Evolutionary conservation across 1,140 invertebrate species (phyloP).

Genomic region (Pantala flavescens): DNA sequence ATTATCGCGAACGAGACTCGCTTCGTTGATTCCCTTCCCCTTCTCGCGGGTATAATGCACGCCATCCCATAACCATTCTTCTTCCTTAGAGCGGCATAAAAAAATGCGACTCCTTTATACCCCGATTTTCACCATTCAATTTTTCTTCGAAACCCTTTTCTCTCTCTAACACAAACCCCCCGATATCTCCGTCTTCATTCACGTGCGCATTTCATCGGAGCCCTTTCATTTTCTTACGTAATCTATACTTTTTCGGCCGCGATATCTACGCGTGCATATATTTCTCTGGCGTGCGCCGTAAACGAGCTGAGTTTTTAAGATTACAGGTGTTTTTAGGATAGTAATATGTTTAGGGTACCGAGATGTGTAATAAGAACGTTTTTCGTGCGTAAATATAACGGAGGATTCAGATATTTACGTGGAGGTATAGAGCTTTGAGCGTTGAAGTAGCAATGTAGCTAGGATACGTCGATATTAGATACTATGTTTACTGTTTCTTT

Average conservation of each 20-base stretch:
- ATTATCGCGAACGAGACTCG: slow-evolving; percentile 41
- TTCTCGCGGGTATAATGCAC: slow-evolving; percentile 18
- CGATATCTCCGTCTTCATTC: background rate
- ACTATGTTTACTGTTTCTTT: too few species aligned
- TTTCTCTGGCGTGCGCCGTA: background rate
- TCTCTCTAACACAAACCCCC: background rate
- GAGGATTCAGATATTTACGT: too few species aligned
- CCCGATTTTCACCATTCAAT: background rate
- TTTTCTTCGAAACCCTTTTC: background rate
- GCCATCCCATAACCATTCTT: slow-evolving; percentile 5
- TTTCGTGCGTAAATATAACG: too few species aligned
- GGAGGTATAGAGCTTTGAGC: too few species aligned
- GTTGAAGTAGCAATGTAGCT: too few species aligned
- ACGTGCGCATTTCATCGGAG: background rate
- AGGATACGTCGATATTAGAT: too few species aligned
- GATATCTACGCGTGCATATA: background rate
- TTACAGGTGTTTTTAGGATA: too few species aligned
- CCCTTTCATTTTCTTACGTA: background rate
- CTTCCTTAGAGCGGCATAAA: slow-evolving; percentile 2
- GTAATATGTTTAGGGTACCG: too few species aligned
- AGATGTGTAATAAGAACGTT: too few species aligned
- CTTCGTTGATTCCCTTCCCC: slow-evolving; percentile 38
- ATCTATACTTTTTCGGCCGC: background rate
- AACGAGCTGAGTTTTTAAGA: background rate
- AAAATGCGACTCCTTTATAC: slow-evolving; percentile 3